Conservation (phyloP, 2,888 invertebrate species). For the Drosophila birchii region DNA sequence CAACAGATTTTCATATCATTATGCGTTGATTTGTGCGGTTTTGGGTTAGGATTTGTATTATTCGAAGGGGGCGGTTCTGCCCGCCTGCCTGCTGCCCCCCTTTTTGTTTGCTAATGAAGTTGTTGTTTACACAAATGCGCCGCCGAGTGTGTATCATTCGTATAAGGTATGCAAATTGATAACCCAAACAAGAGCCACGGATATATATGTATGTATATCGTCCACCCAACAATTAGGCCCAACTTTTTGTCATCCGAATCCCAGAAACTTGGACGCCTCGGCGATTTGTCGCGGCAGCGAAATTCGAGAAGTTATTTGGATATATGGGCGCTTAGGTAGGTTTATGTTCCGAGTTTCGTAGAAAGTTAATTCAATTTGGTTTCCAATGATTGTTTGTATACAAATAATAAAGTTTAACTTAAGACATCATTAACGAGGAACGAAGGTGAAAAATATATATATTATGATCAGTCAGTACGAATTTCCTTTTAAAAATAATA, state of each 20-base stretch:
- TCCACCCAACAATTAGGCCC: constrained; percentile 26
- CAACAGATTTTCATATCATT: constrained; percentile 79
- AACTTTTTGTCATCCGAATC: constrained; percentile 26
- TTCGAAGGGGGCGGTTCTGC: not conserved
- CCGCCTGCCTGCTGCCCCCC: too few species aligned
- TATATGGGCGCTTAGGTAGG: not conserved
- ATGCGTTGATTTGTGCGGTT: constrained; percentile 61
- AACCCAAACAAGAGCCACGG: constrained; percentile 31
- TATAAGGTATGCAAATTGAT: constrained; percentile 47
- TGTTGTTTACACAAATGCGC: constrained; percentile 34
- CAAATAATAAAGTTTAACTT: not conserved
- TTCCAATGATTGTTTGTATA: not conserved
- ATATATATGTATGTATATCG: not conserved
- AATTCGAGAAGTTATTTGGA: not conserved
- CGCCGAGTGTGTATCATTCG: not conserved
- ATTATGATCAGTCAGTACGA: not conserved
- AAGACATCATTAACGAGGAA: not conserved
- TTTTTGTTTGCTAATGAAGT: constrained; percentile 58
- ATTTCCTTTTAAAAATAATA: not conserved
- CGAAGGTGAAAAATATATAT: not conserved
- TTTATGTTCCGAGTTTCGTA: not conserved
- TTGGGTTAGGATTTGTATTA: constrained; percentile 15
- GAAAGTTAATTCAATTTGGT: not conserved
- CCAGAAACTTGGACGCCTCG: constrained; percentile 3
- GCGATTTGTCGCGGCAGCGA: constrained; percentile 10